These are phyloP conservation scores for Podarcis muralis DNA, from an alignment of 2,113 vertebrate species.

Conservation along the genomic window DNA sequence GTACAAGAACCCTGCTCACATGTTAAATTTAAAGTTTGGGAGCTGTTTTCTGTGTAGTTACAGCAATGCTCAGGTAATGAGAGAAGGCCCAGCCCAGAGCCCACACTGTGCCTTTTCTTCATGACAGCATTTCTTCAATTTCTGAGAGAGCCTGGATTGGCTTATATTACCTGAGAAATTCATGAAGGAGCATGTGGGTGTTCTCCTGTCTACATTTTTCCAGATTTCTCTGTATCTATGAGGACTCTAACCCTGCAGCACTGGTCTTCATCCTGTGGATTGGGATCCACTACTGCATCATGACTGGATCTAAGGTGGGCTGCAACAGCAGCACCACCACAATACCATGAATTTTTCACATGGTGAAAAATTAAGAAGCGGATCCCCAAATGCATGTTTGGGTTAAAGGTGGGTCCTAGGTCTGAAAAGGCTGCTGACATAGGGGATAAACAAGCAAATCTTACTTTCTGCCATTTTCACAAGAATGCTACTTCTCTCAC, in stretches of 20 bases:
- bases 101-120: neutral
- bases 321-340: no score
- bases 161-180: conserved; percentile 14
- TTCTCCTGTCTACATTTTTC: neutral
- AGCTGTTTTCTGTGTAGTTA: neutral
- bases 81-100: neutral
- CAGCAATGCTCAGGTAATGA: neutral
- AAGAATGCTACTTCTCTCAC: neutral
- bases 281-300: no score
- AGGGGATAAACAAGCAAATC: neutral
- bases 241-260: neutral
- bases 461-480: neutral
- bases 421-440: no score
- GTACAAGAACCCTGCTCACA: neutral
- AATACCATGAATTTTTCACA: no score
- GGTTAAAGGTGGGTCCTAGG: no score
- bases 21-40: no score
- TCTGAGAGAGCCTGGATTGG: neutral
- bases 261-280: no score
- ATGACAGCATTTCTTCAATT: neutral
- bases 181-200: neutral
- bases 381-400: no score
- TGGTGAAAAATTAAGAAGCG: no score
- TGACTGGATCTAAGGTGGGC: no score
- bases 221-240: neutral